Evolutionary conservation across 2,113 vertebrate genomes (phyloP).

Genomic region (Acanthochromis polyacanthus): DNA sequence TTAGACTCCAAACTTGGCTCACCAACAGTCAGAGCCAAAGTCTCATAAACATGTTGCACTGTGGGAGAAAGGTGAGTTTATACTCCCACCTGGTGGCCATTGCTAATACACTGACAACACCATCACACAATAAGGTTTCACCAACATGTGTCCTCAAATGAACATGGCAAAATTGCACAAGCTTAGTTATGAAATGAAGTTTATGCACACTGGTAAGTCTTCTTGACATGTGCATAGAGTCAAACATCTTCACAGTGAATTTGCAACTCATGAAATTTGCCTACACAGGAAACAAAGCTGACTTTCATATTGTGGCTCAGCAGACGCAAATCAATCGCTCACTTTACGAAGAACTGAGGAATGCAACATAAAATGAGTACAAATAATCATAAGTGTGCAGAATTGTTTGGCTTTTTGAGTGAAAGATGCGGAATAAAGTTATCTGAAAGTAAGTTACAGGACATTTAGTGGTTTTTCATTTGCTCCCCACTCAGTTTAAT

Average conservation of each 20-base stretch:
- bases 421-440: too few relatives aligned
- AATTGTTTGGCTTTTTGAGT: too few relatives aligned
- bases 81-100: constrained; percentile 73
- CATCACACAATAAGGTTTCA: neutral
- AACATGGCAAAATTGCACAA: too few relatives aligned
- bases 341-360: neutral
- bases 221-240: neutral
- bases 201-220: neutral
- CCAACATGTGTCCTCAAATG: too few relatives aligned
- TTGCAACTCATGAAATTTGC: neutral
- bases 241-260: neutral
- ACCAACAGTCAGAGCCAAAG: constrained; percentile 27
- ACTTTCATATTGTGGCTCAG: too few relatives aligned
- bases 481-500: too few relatives aligned
- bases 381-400: neutral
- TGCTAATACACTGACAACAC: neutral
- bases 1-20: constrained; percentile 58
- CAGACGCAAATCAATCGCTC: neutral
- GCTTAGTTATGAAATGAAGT: neutral
- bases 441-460: too few relatives aligned
- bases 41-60: constrained; percentile 43
- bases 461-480: too few relatives aligned
- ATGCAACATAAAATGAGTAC: neutral
- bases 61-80: constrained; percentile 18
- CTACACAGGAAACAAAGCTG: too few relatives aligned